A percentile compares a stretch with the other conserved stretches of the same genome.
Evolutionary conservation across 2,888 invertebrate genomes (phyloP).

Genomic region (Polietes domitor): DNA sequence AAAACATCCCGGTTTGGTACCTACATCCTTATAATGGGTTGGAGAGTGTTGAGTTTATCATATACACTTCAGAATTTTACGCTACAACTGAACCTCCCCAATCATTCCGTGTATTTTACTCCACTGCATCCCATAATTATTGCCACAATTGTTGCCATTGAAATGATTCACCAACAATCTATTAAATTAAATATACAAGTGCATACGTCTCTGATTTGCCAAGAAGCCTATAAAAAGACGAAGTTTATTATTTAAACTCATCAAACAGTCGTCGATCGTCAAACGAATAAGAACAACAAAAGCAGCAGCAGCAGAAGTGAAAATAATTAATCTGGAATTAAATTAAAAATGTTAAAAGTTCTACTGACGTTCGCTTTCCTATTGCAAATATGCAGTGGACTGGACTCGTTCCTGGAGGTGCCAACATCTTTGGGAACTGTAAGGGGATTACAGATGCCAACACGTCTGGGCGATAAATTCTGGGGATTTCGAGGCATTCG

Average conservation of each 20-base stretch:
- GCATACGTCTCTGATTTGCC: neutral
- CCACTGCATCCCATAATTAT: no score
- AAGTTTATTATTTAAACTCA: neutral
- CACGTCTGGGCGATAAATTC: conserved; percentile 73
- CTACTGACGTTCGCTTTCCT: neutral
- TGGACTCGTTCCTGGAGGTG: conserved; percentile 66
- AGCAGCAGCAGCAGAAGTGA: neutral
- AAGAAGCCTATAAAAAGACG: neutral
- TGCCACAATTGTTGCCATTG: no score
- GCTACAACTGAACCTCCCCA: no score
- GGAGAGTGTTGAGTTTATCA: no score
- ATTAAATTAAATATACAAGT: no score
- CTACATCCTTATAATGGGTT: no score
- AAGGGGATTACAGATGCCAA: conserved; percentile 71
- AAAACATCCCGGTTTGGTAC: no score
- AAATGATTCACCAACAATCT: no score
- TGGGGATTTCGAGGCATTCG: conserved; percentile 78
- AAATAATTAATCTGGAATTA: no score
- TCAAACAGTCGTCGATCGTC: neutral
- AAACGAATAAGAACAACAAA: neutral
- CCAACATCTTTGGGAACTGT: conserved; percentile 75
- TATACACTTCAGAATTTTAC: no score
- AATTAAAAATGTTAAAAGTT: neutral
- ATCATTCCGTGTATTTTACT: no score
- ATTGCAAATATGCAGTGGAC: conserved; percentile 16